A percentile compares a stretch with the other conserved stretches of the same genome.
phyloP scores from a whole-genome alignment of 2,113 vertebrate genomes.

The Butorides virescens region DNA sequence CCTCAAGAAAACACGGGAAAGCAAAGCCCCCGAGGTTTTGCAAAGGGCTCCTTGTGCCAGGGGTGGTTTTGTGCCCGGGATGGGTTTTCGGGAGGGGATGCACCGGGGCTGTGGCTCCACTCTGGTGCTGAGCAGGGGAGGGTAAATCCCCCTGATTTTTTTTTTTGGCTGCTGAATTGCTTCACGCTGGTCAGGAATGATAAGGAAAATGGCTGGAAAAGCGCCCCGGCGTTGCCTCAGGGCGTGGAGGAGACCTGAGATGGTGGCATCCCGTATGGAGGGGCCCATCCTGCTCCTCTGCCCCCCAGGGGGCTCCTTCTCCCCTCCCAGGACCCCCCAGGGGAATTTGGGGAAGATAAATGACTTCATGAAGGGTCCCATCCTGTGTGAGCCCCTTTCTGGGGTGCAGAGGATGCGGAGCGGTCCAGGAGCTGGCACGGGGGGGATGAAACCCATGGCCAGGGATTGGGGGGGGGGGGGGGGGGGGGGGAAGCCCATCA shows the following conservation, averaged over 20 bases:
- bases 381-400: fast-evolving
- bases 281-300: neutral
- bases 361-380: fast-evolving
- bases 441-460: neutral
- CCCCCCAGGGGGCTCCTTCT: neutral
- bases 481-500: too few species aligned
- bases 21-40: neutral
- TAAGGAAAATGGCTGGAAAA: neutral
- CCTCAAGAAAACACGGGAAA: neutral
- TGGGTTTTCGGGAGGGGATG: neutral
- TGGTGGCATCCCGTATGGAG: too few species aligned
- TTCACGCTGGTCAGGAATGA: neutral
- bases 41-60: neutral
- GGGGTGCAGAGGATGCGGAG: neutral
- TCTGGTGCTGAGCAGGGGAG: neutral
- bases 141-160: neutral
- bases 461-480: neutral
- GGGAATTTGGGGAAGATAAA: neutral
- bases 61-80: neutral
- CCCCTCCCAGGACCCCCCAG: neutral
- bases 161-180: neutral
- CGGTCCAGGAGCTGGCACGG: neutral
- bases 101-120: neutral
- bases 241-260: too few species aligned
- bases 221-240: too few species aligned